Base-by-base conservation (phyloP, 2,888 invertebrate species). In the Pollenia angustigena region DNA sequence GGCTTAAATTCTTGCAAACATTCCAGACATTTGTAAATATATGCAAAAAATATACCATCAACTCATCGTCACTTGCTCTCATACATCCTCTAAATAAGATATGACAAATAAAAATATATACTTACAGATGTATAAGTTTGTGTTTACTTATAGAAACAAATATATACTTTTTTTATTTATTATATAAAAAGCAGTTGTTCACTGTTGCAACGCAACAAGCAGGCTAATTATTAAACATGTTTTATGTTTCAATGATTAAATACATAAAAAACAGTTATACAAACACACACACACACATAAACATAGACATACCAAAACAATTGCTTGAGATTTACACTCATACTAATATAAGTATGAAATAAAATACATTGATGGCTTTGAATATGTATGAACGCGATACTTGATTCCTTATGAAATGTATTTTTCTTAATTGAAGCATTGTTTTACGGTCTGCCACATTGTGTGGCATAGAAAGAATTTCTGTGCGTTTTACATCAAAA, bases 221-320 rank as follows among this genome's bases (percentile, higher is more conserved):
- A 54, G 69, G 87, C 87, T 87, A 87, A 87, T 87, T 87, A 87
- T 81, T 68, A 78, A 81, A 79, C 72, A 87, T 81, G 76, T 81
- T 87, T 78, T 81, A 72, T 81, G 46, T 81, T 83, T 58, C 84
- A 84, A 81, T 81, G 72, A 72, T 72, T 83, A 56, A 54, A 60
- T 46, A 78, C 78, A 72, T 52, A 66, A 42, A 42, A 32, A 32
- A 6, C 32, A 23, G 2, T 23, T 2, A 23, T 23, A 0, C 32
- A 32, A 18, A 18, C 16, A 42, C 14, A 42, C 18, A 14, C n/a
- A 60, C 16, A 56, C 18, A 48, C 58, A 23, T 6, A 62, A 11
- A 54, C 7, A 2, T 6, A 40, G 1, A 18, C 40, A 50, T 40
- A 50, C 14, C 14, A 1, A 52, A 6, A 8, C 12, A 52, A 1